Percentiles rank a stretch among this genome's conserved stretches.
Conservation (phyloP, 35 echinoderm and acorn worm genomes). For the Apostichopus californicus region DNA sequence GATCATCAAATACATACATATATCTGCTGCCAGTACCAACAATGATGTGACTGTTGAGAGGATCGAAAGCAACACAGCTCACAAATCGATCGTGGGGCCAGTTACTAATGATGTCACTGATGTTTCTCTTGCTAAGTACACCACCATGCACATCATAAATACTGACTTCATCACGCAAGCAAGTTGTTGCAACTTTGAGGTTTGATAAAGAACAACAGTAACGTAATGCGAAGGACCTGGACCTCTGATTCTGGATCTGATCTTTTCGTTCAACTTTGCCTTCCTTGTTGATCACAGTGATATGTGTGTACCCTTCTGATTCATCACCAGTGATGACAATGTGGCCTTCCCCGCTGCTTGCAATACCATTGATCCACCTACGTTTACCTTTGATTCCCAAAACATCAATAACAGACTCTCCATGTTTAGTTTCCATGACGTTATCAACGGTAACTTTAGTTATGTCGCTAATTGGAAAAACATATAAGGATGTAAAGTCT, state of each 20-base stretch:
- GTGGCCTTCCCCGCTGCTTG: not conserved
- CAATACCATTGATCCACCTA: not conserved
- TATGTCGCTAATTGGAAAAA: not conserved
- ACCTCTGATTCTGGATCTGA: not conserved
- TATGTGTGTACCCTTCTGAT: not conserved
- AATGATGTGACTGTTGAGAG: not conserved
- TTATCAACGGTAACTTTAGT: not conserved
- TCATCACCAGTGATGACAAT: not conserved
- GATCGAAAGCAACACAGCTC: not conserved
- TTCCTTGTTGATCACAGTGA: not conserved
- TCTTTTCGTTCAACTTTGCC: not conserved
- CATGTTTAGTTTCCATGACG: not conserved
- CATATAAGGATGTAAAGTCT: not conserved
- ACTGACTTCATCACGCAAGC: not conserved
- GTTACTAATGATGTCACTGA: not conserved
- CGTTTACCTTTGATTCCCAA: not conserved
- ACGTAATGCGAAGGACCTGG: not conserved
- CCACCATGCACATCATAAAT: not conserved
- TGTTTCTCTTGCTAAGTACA: not conserved
- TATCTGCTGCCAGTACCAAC: not conserved
- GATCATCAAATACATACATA: slow-evolving; percentile 6
- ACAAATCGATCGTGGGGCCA: not conserved
- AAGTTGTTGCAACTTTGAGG: not conserved
- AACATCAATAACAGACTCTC: not conserved
- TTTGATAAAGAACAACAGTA: not conserved